Evolutionary conservation across 2,797 vertebrate genomes (phyloP).

Genomic region (Anniella stebbinsi): DNA sequence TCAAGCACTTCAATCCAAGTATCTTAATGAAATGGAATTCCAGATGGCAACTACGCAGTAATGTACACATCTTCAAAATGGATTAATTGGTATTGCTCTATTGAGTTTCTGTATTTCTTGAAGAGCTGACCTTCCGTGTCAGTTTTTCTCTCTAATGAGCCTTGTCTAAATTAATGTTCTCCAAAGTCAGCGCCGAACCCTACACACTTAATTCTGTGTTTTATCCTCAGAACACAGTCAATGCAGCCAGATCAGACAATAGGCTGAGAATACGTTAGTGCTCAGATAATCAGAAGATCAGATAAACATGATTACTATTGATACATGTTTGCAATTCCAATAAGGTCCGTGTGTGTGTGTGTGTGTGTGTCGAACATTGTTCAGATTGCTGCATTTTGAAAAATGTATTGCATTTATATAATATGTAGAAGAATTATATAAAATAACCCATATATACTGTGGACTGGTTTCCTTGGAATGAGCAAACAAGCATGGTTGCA

Average conservation of each 20-base stretch:
- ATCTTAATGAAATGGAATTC: conserved; percentile 26
- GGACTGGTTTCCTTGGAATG: neutral
- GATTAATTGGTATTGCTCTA: conserved; percentile 19
- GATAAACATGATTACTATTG: neutral
- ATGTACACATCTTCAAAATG: conserved; percentile 4
- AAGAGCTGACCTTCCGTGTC: conserved; percentile 22
- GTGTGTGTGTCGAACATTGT: neutral
- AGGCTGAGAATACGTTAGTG: neutral
- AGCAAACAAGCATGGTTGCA: neutral
- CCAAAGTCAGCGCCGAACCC: neutral
- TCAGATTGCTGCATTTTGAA: neutral
- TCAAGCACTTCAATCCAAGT: conserved; percentile 12
- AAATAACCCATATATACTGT: neutral
- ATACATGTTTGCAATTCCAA: neutral
- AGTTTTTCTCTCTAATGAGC: conserved; percentile 4
- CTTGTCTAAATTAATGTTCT: conserved; percentile 27
- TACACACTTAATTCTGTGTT: neutral
- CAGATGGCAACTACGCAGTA: conserved; percentile 22
- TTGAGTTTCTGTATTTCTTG: conserved; percentile 8
- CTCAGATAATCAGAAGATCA: neutral
- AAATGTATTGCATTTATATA: neutral
- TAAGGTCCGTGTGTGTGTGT: neutral
- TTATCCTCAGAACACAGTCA: neutral
- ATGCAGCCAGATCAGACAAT: neutral
- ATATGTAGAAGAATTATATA: neutral